phyloP scores from a whole-genome alignment of 2,797 vertebrate genomes.

The Momotus momota region DNA sequence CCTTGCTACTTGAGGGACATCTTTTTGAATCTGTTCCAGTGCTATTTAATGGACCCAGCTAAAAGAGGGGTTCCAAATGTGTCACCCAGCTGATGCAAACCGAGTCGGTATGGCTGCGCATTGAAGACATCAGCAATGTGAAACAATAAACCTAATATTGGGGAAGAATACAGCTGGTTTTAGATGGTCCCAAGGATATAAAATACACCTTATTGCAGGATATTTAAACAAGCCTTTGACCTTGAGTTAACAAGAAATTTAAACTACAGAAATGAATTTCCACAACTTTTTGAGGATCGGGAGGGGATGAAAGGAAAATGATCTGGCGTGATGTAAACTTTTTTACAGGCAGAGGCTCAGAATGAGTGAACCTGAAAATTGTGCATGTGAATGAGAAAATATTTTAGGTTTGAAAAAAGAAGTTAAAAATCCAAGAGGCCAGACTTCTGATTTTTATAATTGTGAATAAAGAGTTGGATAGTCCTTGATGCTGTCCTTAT shows the following conservation, averaged over 20 bases:
- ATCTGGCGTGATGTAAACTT: not conserved
- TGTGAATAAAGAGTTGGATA: not conserved
- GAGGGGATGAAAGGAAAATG: not conserved
- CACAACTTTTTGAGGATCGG: accelerated
- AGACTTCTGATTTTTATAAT: not conserved
- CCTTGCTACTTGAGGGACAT: not conserved
- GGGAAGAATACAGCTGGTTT: not conserved
- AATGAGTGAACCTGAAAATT: not conserved
- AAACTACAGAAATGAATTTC: not conserved
- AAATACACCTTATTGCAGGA: not conserved
- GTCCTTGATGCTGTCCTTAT: not conserved
- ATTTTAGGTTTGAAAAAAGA: not conserved
- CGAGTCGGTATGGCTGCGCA: not conserved
- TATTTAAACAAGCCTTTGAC: not conserved
- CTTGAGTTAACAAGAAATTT: not conserved
- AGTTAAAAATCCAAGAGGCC: not conserved
- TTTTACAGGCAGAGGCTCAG: not conserved
- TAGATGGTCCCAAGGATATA: not conserved
- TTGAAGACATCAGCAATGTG: not conserved
- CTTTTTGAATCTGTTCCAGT: not conserved
- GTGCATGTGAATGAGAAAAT: not conserved
- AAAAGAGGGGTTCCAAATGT: constrained; percentile 20
- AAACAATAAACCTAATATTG: constrained; percentile 16
- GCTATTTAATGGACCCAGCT: not conserved
- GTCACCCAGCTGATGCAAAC: not conserved